These are phyloP conservation scores for Melanotaenia boesemani DNA, from an alignment of 2,797 vertebrate genomes.

Conservation along the genomic window DNA sequence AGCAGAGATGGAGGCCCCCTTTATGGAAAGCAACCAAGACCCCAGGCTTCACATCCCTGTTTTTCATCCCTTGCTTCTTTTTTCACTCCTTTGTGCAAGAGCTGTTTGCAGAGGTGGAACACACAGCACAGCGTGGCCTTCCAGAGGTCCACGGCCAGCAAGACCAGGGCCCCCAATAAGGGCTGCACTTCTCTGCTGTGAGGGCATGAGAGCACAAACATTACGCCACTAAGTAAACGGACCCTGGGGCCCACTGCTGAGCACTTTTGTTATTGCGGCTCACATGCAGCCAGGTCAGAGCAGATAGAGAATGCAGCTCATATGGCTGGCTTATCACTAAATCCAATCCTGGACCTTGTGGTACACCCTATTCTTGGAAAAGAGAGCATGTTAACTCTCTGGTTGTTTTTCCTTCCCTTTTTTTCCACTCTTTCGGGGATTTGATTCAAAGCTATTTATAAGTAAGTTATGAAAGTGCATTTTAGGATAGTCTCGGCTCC, in stretches of 20 bases:
- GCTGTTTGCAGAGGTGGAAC: constrained; percentile 75
- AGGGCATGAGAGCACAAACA: constrained; percentile 82
- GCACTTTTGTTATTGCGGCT: constrained; percentile 79
- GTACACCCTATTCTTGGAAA: constrained; percentile 69
- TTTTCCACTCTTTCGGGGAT: constrained; percentile 33
- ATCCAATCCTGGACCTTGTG: constrained; percentile 68
- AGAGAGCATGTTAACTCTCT: constrained; percentile 36
- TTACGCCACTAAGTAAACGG: constrained; percentile 86
- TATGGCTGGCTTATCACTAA: constrained; percentile 77
- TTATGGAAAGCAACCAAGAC: constrained; percentile 75
- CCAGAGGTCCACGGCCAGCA: constrained; percentile 43
- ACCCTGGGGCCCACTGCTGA: constrained; percentile 74
- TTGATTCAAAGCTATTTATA: constrained; percentile 64
- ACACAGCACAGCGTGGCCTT: constrained; percentile 56
- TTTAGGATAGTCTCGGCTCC: constrained; percentile 48
- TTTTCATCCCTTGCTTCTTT: constrained; percentile 63
- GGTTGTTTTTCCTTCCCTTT: constrained; percentile 44
- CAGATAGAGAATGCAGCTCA: constrained; percentile 73
- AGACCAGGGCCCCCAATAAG: constrained; percentile 76
- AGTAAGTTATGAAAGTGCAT: constrained; percentile 55
- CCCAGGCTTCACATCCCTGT: constrained; percentile 61
- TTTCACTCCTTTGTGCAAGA: constrained; percentile 62
- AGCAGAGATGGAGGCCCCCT: constrained; percentile 67
- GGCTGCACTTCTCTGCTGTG: constrained; percentile 71
- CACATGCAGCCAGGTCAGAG: constrained; percentile 68